Conservation (phyloP, 2,888 invertebrate genomes). For the Mythimna pallens region DNA sequence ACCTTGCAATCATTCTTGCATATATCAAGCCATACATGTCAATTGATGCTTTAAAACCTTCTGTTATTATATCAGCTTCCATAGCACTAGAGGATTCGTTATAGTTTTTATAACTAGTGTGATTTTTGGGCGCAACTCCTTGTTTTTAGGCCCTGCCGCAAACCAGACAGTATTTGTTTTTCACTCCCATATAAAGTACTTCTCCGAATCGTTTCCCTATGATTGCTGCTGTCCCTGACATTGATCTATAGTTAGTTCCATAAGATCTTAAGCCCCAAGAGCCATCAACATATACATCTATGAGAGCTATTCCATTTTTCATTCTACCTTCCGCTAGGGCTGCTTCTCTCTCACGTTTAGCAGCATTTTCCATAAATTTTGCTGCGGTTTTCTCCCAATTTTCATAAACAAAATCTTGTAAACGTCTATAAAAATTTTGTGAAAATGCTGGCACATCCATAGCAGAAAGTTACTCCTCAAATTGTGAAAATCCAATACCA, state of each 20-base stretch:
- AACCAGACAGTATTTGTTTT: conserved; percentile 49
- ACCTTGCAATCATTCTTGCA: conserved; percentile 20
- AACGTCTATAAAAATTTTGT: conserved; percentile 4
- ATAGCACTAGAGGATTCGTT: conserved; percentile 14
- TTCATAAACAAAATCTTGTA: conserved; percentile 34
- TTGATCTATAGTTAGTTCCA: conserved; percentile 44
- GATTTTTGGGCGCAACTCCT: conserved; percentile 1
- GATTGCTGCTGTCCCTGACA: conserved; percentile 55
- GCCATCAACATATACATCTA: conserved; percentile 48
- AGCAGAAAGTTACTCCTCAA: conserved; percentile 26
- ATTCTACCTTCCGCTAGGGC: conserved; percentile 41
- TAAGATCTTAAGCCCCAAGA: conserved; percentile 50
- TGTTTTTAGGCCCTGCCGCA: conserved; percentile 26
- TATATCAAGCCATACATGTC: conserved; percentile 23
- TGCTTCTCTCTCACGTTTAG: conserved; percentile 35
- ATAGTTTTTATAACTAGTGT: conserved; percentile 17
- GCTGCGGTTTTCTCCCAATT: conserved; percentile 39
- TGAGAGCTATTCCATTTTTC: conserved; percentile 40
- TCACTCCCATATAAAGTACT: conserved; percentile 45
- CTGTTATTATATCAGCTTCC: conserved; percentile 24
- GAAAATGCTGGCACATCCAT: conserved; percentile 36
- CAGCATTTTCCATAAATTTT: conserved; percentile 45
- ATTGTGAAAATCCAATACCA: conserved; percentile 27
- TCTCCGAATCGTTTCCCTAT: conserved; percentile 38
- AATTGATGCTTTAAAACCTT: conserved; percentile 13